Conservation (phyloP, 2,797 vertebrate genomes). For the Erpetoichthys calabaricus region DNA sequence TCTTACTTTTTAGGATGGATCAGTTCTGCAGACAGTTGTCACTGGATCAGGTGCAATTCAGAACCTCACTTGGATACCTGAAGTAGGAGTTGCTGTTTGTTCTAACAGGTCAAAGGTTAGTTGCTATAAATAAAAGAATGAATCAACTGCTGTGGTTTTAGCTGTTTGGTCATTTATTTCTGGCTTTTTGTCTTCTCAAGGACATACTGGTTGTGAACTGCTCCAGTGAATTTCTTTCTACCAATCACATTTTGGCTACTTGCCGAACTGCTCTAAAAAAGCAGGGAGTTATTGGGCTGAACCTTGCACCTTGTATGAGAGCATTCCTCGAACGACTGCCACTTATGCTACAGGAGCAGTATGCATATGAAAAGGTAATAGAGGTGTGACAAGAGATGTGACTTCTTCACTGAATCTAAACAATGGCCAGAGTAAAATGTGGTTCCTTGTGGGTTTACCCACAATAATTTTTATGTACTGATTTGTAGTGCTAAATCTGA, state of each 20-base stretch:
- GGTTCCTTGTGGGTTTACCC: too few species aligned
- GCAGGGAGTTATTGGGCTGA: slow-evolving; percentile 80
- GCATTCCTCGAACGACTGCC: slow-evolving; percentile 88
- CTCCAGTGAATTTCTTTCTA: slow-evolving; percentile 71
- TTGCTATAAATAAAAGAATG: not conserved
- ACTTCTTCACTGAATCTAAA: too few species aligned
- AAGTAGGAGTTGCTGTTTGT: slow-evolving; percentile 85
- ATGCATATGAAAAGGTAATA: slow-evolving; percentile 82
- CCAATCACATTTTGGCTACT: slow-evolving; percentile 80
- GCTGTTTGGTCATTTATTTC: too few species aligned
- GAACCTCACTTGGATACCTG: slow-evolving; percentile 90
- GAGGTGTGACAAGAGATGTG: not conserved
- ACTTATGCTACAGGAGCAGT: slow-evolving; percentile 93
- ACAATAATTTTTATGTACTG: too few species aligned
- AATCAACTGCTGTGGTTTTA: too few species aligned
- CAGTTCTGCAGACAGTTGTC: slow-evolving; percentile 82
- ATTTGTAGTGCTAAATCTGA: too few species aligned
- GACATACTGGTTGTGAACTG: slow-evolving; percentile 88
- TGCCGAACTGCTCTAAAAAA: slow-evolving; percentile 82
- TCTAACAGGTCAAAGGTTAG: slow-evolving; percentile 92
- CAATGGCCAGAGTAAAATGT: too few species aligned
- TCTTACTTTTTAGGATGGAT: slow-evolving; percentile 72
- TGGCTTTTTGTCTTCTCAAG: slow-evolving; percentile 31
- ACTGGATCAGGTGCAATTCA: slow-evolving; percentile 88
- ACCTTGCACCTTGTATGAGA: slow-evolving; percentile 90